Evolutionary conservation across 2,888 invertebrate genomes (phyloP), one percentile per base, ranked within the genome.

Genomic region (Rotaria socialis): DNA sequence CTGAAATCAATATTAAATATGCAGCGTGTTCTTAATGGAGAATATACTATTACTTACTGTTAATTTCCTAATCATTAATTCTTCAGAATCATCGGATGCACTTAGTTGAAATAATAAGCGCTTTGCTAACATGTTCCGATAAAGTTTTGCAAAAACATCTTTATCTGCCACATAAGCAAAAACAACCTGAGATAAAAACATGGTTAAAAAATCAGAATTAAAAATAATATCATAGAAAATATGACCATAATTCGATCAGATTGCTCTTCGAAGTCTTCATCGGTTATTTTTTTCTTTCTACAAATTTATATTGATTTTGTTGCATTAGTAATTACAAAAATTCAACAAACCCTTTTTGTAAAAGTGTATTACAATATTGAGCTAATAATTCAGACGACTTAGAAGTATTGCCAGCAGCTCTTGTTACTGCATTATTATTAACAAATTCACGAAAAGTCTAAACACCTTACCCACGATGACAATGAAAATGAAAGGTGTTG

Each of bases 121-220:
- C 92, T 98, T 98, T 67, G 98, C 98, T 89, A 99, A 93, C 97
- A 98, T 97, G 93, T 98, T 99, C 91, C 96, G 96, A 92, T 99
- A 99, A 92, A 98, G 99, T 92, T 97, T 98, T 92, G 99, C 98
- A 93, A 98, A 99, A 86, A 99, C 98, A 91, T 99, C 99, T 92
- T 99, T 99, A 92, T 99, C 98, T 92, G 98, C 98, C 88, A 99
- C 96, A 91, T 99, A 99, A 92, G 98, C 98, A 92, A 99, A 99
- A 86, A 98, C 97, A 89, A 87, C 35, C 67, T 67, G 35, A 35
- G 35, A 35, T 35, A 35, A 35, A 67, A 14, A 35, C 50, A 50
- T 50, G 50, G 14, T 11, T 8, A 8, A 56, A 56, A 24, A 56
- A 27, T 11, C 27, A 14, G 16, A 35, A 35, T 11, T 35, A 27